These are phyloP conservation scores for Neostethus bicornis DNA, from an alignment of 2,797 vertebrate genomes.

Conservation along the genomic window DNA sequence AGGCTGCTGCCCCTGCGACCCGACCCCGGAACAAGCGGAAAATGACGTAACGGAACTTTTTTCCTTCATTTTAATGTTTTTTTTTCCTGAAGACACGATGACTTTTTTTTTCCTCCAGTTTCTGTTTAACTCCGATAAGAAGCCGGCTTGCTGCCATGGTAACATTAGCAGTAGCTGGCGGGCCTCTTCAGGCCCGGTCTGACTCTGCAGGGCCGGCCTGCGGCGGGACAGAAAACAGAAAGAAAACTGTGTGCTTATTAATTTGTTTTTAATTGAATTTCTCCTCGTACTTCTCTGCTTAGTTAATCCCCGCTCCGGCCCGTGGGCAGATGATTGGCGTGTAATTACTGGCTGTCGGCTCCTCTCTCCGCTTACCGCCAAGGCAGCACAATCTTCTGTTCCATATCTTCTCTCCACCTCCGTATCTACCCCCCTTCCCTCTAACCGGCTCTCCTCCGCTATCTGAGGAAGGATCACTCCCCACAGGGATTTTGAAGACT, in stretches of 20 bases:
- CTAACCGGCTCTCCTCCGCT: constrained; percentile 32
- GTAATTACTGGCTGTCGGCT: constrained; percentile 76
- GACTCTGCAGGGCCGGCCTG: constrained; percentile 16
- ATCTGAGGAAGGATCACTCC: constrained; percentile 54
- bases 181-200: constrained; percentile 11
- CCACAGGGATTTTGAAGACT: constrained; percentile 45
- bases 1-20: too few relatives aligned
- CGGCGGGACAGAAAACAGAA: constrained; percentile 31
- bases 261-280: constrained; percentile 80
- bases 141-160: too few relatives aligned
- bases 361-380: constrained; percentile 29
- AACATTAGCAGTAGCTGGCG: constrained; percentile 27
- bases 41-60: too few relatives aligned
- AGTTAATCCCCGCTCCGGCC: constrained; percentile 77
- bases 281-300: constrained; percentile 70
- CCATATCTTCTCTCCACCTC: constrained; percentile 37
- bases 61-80: too few relatives aligned
- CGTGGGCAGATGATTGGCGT: constrained; percentile 77
- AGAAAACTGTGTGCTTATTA: constrained; percentile 65
- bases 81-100: too few relatives aligned
- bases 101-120: too few relatives aligned
- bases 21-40: too few relatives aligned
- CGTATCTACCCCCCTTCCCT: constrained; percentile 13
- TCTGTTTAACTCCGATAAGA: too few relatives aligned
- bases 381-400: constrained; percentile 39